Evolutionary conservation across 1,140 invertebrate species (phyloP).

Genomic region (Neodiprion lecontei): DNA sequence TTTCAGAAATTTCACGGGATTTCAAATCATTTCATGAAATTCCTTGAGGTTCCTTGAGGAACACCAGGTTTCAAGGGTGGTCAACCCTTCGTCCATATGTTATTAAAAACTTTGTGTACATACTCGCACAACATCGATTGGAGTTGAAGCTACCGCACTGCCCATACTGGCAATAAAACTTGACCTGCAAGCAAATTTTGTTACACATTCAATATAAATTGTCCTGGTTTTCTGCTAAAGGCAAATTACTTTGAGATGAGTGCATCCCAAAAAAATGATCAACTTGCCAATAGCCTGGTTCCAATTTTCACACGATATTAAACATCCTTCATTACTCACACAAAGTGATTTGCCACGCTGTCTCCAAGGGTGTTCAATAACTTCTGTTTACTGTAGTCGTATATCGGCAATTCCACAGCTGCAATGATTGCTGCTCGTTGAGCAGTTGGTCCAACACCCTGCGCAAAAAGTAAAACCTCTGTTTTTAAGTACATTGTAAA

Average conservation of each 20-base stretch:
- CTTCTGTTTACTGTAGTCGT: constrained; percentile 88
- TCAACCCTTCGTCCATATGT: not conserved
- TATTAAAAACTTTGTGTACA: constrained; percentile 55
- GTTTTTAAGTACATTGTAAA: constrained; percentile 11
- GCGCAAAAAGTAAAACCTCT: constrained; percentile 29
- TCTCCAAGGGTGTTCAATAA: constrained; percentile 78
- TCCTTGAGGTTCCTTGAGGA: not conserved
- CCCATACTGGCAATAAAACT: constrained; percentile 92
- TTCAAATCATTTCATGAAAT: not conserved
- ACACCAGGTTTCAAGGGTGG: not conserved
- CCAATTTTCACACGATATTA: no score
- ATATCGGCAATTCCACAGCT: constrained; percentile 92
- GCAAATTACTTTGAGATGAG: constrained; percentile 20
- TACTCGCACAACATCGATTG: constrained; percentile 94
- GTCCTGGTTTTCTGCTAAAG: constrained; percentile 34
- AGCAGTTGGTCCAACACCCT: constrained; percentile 90
- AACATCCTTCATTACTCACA: constrained; percentile 66
- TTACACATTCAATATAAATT: constrained; percentile 37
- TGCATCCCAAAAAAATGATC: not conserved
- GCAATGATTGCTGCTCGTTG: constrained; percentile 92
- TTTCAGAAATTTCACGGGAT: no score
- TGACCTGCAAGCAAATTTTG: constrained; percentile 66
- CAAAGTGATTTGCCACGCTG: constrained; percentile 84
- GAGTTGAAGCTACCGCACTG: constrained; percentile 92
- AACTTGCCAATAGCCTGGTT: no score